Percentiles rank a stretch among this genome's conserved stretches.
These are phyloP conservation scores for Corapipo altera DNA, from an alignment of 2,113 vertebrate species.

Conservation along the genomic window DNA sequence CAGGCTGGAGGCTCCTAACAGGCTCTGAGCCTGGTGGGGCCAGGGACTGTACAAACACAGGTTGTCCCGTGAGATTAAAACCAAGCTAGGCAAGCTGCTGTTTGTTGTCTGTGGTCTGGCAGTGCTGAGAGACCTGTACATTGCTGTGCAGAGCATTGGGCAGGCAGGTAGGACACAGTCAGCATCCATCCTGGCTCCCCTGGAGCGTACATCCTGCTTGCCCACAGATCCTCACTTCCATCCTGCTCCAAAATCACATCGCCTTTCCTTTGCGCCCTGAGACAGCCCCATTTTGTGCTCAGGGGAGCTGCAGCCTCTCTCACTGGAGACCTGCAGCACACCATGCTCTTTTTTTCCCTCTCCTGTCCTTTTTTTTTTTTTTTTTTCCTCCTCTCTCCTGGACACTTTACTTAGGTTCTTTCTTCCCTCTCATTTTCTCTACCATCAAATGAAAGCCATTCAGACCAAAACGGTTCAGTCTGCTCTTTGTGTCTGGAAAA, in stretches of 20 bases:
- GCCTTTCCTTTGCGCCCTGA: background rate
- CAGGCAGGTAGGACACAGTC: background rate
- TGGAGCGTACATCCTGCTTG: background rate
- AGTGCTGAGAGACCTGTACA: background rate
- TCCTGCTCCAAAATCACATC: background rate
- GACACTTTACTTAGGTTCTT: slow-evolving; percentile 61
- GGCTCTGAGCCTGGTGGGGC: background rate
- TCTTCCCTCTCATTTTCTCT: slow-evolving; percentile 58
- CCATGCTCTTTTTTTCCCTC: background rate
- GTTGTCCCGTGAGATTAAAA: background rate
- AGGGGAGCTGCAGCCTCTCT: background rate
- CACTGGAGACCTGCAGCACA: slow-evolving; percentile 21
- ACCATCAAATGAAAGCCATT: slow-evolving; percentile 59
- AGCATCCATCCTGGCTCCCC: background rate
- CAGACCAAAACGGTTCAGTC: slow-evolving; percentile 62
- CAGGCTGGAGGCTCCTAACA: background rate
- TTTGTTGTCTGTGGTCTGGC: background rate
- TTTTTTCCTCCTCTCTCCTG: background rate
- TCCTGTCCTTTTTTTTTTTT: background rate
- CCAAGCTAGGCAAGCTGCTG: background rate
- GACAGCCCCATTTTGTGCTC: slow-evolving; percentile 7
- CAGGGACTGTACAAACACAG: background rate
- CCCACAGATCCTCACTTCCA: background rate
- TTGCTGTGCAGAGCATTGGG: background rate
- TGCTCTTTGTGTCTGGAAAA: slow-evolving; percentile 67